Evolutionary conservation across 2,888 invertebrate species (phyloP).

Genomic region (Vandiemenella viatica): DNA sequence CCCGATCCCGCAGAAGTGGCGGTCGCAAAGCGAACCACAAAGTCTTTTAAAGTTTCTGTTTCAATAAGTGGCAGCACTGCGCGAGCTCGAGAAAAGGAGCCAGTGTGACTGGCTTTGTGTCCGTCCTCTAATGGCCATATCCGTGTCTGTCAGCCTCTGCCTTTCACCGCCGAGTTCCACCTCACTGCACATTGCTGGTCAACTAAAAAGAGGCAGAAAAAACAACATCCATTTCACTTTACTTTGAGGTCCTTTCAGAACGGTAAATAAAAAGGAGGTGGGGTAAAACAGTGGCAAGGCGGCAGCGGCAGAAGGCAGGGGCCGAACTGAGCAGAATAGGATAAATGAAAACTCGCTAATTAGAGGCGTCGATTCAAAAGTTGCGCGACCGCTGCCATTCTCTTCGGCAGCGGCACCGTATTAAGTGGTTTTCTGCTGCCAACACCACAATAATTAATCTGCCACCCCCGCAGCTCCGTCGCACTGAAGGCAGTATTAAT

Average conservation of each 20-base stretch:
- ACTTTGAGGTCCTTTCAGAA: neutral
- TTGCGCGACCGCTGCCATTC: neutral
- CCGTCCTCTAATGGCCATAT: neutral
- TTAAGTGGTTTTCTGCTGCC: neutral
- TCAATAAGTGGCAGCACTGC: conserved; percentile 4
- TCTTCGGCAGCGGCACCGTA: neutral
- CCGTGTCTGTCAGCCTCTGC: neutral
- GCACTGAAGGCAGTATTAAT: too few species aligned
- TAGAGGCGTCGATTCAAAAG: neutral
- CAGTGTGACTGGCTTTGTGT: too few species aligned
- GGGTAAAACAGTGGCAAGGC: too few species aligned
- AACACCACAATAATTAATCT: too few species aligned
- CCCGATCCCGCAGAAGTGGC: too few species aligned
- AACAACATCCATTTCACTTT: neutral
- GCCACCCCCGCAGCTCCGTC: neutral
- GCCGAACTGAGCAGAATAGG: too few species aligned
- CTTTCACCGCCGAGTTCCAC: neutral
- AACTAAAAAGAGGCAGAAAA: neutral
- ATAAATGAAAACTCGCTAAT: conserved; percentile 1
- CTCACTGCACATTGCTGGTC: neutral
- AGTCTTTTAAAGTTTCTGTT: conserved; percentile 10
- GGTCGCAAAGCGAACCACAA: too few species aligned
- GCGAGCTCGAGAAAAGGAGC: neutral
- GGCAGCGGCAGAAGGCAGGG: too few species aligned
- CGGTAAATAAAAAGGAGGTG: neutral